Base-by-base conservation (phyloP, 2,888 invertebrate genomes). In the Heliconius aoede region DNA sequence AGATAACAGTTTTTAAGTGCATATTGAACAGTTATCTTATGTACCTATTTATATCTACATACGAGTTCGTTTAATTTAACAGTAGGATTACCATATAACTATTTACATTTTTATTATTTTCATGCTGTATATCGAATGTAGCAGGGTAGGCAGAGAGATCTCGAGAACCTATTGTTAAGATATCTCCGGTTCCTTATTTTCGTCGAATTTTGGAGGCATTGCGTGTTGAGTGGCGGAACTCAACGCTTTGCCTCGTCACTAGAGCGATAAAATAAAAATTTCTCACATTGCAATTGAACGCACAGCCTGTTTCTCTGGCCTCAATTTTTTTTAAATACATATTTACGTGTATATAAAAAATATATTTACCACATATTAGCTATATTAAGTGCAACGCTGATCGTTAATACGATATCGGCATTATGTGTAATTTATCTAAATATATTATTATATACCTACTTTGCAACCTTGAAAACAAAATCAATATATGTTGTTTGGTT, bases 361-460 rank as follows among this genome's bases (percentile, higher is more conserved):
- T 32, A 51, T 28, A 1, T 51, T 51, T 30, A 32, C 65, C 15
- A 65, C 40, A 55, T 68, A 55, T 69, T 32, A 69, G n/a, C 15
- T 18, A 32, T n/a, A 69, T 65, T 65, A 40, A 69, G 26, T 21
- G 60, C 71, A 75, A 75, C 72, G 75, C 62, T 73, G 58, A 55
- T 73, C 69, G 72, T 72, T 75, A 64, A 67, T 69, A 62, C 32
- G 62, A 76, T 76, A 76, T 58, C 68, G 72, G 69, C 71, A 72
- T 74, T 40, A 46, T 71, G 65, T 60, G 72, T 30, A 64, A 40
- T 73, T 78, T 76, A 78, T 73, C 72, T 76, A 71, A 76, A 71
- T 74, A n/a, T n/a, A n/a, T n/a, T n/a, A 36, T 62, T 71, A 58
- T 55, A 60, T 71, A 64, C 46, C 72, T 62, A 55, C 21, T 13